A percentile compares a stretch with the other conserved stretches of the same genome.
phyloP scores from a whole-genome alignment of 2,888 invertebrate genomes.

The Brachycybe producta region DNA sequence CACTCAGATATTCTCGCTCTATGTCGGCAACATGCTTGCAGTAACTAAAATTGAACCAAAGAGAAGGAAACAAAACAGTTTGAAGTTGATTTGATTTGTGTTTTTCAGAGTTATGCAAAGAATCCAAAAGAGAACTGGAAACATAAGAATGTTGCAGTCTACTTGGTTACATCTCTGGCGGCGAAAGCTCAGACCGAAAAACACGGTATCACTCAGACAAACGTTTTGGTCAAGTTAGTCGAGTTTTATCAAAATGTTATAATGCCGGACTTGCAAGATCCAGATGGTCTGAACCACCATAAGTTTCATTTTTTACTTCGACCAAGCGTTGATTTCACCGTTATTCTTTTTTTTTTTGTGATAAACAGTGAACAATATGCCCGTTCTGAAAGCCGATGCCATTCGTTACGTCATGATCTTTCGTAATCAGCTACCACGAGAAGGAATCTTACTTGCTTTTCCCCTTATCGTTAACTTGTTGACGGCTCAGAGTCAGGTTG shows the following conservation, averaged over 20 bases:
- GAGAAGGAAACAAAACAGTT: background rate
- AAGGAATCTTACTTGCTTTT: constrained; percentile 57
- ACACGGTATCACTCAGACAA: constrained; percentile 82
- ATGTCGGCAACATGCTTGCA: constrained; percentile 46
- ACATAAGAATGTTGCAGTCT: constrained; percentile 89
- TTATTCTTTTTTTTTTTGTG: constrained; percentile 12
- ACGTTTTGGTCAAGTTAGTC: constrained; percentile 72
- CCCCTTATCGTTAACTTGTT: constrained; percentile 69
- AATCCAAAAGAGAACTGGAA: constrained; percentile 73
- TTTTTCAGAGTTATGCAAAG: constrained; percentile 52
- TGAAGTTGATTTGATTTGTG: background rate
- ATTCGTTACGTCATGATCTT: constrained; percentile 95
- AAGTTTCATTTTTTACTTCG: background rate
- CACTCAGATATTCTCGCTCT: constrained; percentile 74
- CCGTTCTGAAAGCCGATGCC: constrained; percentile 89
- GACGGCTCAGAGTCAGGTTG: constrained; percentile 62
- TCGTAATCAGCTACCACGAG: constrained; percentile 64
- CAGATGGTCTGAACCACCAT: constrained; percentile 44
- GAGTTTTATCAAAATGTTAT: constrained; percentile 82
- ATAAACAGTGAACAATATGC: constrained; percentile 63
- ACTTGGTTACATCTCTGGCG: constrained; percentile 87
- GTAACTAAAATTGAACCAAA: constrained; percentile 35
- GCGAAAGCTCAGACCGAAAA: constrained; percentile 76
- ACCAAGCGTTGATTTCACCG: constrained; percentile 18
- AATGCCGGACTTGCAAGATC: constrained; percentile 64